Evolutionary conservation across 2,888 invertebrate genomes (phyloP).

Genomic region (Eubasilissa splendida): DNA sequence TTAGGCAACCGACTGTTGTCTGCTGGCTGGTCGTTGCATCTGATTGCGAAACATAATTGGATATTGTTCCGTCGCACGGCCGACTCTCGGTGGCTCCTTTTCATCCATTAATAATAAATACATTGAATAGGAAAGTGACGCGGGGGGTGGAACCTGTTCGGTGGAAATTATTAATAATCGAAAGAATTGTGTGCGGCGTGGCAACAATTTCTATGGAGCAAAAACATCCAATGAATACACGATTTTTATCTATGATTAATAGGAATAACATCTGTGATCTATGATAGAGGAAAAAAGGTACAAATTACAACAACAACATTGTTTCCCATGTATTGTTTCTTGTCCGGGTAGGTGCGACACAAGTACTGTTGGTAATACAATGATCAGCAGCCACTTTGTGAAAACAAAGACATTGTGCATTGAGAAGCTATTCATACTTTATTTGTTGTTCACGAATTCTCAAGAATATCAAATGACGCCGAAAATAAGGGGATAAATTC

Average conservation of each 20-base stretch:
- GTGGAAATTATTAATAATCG: background rate
- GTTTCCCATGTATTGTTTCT: background rate
- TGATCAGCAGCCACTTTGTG: slow-evolving; percentile 5
- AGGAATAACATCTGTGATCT: slow-evolving; percentile 6
- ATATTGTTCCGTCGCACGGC: too few relatives aligned
- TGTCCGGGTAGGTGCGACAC: background rate
- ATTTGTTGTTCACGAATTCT: slow-evolving; percentile 15
- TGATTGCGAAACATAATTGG: too few relatives aligned
- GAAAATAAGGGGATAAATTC: background rate
- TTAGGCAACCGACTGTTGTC: too few relatives aligned
- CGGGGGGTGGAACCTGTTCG: too few relatives aligned
- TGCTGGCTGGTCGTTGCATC: too few relatives aligned
- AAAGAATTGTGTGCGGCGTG: background rate
- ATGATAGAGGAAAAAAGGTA: background rate
- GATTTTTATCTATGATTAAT: slow-evolving; percentile 16
- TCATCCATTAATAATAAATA: slow-evolving; percentile 10
- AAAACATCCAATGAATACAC: background rate
- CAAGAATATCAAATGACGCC: slow-evolving; percentile 34
- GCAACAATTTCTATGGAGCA: background rate
- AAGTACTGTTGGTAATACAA: slow-evolving; percentile 10
- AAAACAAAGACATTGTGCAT: slow-evolving; percentile 21
- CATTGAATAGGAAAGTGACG: background rate
- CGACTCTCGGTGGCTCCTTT: background rate
- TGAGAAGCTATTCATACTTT: background rate
- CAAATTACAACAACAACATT: slow-evolving; percentile 7